These are phyloP conservation scores for Stegana nigrithorax DNA, from an alignment of 2,888 invertebrate genomes.

Conservation along the genomic window DNA sequence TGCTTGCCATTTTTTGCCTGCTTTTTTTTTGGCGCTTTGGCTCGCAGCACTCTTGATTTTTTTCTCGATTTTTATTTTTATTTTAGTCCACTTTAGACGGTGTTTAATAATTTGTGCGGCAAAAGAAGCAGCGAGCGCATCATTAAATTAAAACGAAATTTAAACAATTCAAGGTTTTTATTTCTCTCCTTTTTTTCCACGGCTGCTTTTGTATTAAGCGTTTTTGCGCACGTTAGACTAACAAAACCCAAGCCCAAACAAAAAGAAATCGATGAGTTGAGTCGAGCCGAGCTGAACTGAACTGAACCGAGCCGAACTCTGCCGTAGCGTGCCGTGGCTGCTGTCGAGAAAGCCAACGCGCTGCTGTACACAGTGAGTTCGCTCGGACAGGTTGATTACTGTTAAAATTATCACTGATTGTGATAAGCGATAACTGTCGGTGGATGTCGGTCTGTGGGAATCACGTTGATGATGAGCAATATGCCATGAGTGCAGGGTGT, in stretches of 20 bases:
- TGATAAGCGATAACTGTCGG: constrained; percentile 56
- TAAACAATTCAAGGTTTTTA: constrained; percentile 46
- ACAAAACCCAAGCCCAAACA: not conserved
- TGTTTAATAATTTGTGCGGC: constrained; percentile 23
- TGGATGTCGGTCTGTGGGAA: constrained; percentile 40
- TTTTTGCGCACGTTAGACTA: not conserved
- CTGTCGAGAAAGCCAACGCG: constrained; percentile 20
- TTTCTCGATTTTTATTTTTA: too few species aligned
- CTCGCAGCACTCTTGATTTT: too few species aligned
- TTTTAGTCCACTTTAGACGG: constrained; percentile 28
- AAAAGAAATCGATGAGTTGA: not conserved
- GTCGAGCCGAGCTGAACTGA: not conserved
- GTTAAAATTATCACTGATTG: constrained; percentile 62
- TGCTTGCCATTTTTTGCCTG: constrained; percentile 16
- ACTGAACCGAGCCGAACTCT: constrained; percentile 18
- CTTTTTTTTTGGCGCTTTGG: not conserved
- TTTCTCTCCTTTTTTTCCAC: not conserved
- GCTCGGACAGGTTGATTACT: constrained; percentile 60
- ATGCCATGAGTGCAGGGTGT: constrained; percentile 33
- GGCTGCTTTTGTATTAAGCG: not conserved
- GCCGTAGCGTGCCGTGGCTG: constrained; percentile 33
- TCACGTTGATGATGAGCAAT: constrained; percentile 44
- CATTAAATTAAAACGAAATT: constrained; percentile 63
- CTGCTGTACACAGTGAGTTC: too few species aligned
- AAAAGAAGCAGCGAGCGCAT: constrained; percentile 29